phyloP scores from a whole-genome alignment of 2,113 vertebrate genomes.

The Dissostichus mawsoni region DNA sequence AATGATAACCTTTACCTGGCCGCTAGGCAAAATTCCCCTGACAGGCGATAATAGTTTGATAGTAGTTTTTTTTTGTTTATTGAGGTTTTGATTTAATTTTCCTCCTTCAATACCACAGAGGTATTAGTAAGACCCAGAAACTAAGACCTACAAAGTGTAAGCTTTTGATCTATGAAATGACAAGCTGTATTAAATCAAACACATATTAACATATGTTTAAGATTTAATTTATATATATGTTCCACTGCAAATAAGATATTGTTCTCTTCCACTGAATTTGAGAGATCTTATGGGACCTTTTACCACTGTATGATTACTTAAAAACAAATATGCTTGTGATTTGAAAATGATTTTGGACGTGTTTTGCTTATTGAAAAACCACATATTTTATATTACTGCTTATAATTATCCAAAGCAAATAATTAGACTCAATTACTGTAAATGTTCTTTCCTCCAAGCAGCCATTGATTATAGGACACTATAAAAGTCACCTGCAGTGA shows the following conservation, averaged over 20 bases:
- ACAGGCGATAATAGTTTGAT: neutral
- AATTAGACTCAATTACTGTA: too few relatives aligned
- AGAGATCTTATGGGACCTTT: neutral
- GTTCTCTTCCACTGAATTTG: neutral
- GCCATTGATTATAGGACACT: too few relatives aligned
- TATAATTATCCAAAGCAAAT: too few relatives aligned
- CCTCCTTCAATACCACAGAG: neutral
- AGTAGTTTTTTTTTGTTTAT: neutral
- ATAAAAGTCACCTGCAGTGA: too few relatives aligned
- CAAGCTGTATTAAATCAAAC: too few relatives aligned
- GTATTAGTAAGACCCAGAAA: neutral
- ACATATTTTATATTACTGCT: too few relatives aligned
- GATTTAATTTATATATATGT: too few relatives aligned
- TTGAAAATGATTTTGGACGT: neutral
- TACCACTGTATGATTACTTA: neutral
- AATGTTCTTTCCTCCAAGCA: too few relatives aligned
- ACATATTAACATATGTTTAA: too few relatives aligned
- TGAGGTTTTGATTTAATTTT: neutral
- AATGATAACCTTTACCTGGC: neutral
- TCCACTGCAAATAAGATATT: neutral
- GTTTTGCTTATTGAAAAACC: too few relatives aligned
- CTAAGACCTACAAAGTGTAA: neutral
- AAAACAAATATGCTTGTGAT: neutral
- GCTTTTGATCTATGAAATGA: too few relatives aligned
- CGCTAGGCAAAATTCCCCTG: neutral